Conservation (phyloP, 2,113 vertebrate genomes). For the Ammodytes marinus region DNA sequence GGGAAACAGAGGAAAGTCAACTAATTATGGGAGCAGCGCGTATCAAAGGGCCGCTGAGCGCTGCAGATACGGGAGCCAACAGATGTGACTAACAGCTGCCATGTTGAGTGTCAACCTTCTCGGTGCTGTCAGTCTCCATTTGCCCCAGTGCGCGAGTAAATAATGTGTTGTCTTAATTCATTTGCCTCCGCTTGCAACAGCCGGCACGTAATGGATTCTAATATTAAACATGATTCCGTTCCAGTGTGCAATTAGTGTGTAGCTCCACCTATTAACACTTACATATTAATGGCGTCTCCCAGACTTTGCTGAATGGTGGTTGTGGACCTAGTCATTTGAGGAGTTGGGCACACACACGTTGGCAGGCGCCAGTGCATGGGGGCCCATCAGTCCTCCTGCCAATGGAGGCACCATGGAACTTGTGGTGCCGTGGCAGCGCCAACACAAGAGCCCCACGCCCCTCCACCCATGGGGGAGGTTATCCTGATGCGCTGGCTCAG, state of each 20-base stretch:
- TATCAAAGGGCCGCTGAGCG: slow-evolving; percentile 78
- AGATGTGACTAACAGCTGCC: slow-evolving; percentile 83
- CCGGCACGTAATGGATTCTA: slow-evolving; percentile 76
- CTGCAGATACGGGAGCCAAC: slow-evolving; percentile 67
- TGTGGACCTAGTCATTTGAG: slow-evolving; percentile 24
- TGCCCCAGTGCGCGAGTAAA: slow-evolving; percentile 70
- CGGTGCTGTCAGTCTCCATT: slow-evolving; percentile 76
- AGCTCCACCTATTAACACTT: slow-evolving; percentile 82
- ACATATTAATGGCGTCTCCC: slow-evolving; percentile 74
- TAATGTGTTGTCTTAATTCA: slow-evolving; percentile 82
- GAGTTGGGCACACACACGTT: slow-evolving; percentile 40
- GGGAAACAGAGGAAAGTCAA: slow-evolving; percentile 59
- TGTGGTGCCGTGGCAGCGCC: slow-evolving; percentile 52
- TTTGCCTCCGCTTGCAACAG: slow-evolving; percentile 75
- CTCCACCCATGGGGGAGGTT: slow-evolving; percentile 36
- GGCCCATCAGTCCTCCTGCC: slow-evolving; percentile 62
- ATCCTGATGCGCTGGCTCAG: slow-evolving; percentile 60
- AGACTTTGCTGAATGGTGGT: slow-evolving; percentile 54
- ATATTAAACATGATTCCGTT: slow-evolving; percentile 77
- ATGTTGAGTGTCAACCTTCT: slow-evolving; percentile 74
- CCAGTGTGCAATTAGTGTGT: slow-evolving; percentile 79
- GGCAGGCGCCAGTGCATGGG: slow-evolving; percentile 51
- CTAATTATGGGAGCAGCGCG: slow-evolving; percentile 73
- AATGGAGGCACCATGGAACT: slow-evolving; percentile 54
- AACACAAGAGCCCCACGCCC: slow-evolving; percentile 19